These are phyloP conservation scores for Cydia amplana DNA, from an alignment of 1,140 invertebrate genomes.

Conservation along the genomic window DNA sequence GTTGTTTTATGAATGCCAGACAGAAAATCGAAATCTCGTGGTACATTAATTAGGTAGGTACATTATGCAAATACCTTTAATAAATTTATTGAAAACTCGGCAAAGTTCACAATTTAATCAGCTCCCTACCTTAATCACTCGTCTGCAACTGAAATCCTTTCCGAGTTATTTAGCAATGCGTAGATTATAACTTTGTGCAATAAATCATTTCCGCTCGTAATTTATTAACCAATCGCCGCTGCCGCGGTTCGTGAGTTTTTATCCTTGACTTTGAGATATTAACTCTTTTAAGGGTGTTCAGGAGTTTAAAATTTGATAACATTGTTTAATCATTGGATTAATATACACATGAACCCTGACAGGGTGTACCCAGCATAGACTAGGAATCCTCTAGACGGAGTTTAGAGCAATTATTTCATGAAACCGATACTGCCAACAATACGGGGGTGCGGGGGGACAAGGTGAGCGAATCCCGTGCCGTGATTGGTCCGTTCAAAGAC, in stretches of 20 bases:
- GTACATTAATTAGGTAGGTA: constrained; percentile 1
- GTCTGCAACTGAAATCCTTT: constrained; percentile 1
- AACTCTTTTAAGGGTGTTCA: not conserved
- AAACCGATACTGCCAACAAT: too few species aligned
- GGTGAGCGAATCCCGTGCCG: too few species aligned
- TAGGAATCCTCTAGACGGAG: too few species aligned
- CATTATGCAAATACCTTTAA: not conserved
- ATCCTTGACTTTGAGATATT: constrained; percentile 2
- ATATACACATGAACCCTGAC: too few species aligned
- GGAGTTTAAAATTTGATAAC: too few species aligned
- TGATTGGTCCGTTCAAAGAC: too few species aligned
- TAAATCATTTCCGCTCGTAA: not conserved
- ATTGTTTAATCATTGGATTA: too few species aligned
- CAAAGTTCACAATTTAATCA: constrained; percentile 15
- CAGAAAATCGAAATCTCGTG: too few species aligned
- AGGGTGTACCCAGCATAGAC: too few species aligned
- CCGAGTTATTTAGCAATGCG: constrained; percentile 4
- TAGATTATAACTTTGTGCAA: constrained; percentile 16
- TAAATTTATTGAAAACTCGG: not conserved
- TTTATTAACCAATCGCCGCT: constrained; percentile 5
- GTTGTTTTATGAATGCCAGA: too few species aligned
- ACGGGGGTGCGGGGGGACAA: too few species aligned
- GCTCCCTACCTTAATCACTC: not conserved
- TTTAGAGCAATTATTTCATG: too few species aligned
- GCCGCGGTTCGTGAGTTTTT: not conserved